Base-by-base conservation (phyloP, 2,797 vertebrate genomes). In the Sebastes kiyomatsui region DNA sequence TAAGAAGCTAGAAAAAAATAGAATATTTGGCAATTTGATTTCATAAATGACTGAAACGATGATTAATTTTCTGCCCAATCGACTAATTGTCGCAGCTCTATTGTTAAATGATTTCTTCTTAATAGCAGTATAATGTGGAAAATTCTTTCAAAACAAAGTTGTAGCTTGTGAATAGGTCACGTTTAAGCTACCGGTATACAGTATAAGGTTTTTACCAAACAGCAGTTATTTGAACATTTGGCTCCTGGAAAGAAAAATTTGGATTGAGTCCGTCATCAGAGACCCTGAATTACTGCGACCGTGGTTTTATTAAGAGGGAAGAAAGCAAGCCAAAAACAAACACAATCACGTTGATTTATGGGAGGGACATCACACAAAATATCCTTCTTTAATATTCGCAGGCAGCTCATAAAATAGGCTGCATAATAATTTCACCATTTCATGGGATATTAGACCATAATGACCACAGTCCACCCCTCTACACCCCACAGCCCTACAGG, bases 401-500 rank as follows among this genome's bases (percentile, higher is more conserved):
- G 88, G 90, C 92, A 96, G 95, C 96, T 96, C 96, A 93, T 97
- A 96, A 97, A 97, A 97, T 72, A 91, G 92, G 95, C 94, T 93
- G 96, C 95, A 96, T 97, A 96, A 98, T 98, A 97, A 98, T 97
- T 96, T 96, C 93, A 97, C 97, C 96, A 98, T 99, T 99, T 99
- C 97, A 98, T 99, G 98, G 97, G 96, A 97, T 98, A 99, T 99
- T 99, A 98, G 97, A 97, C 96, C 96, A 97, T 97, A 99, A 99
- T 98, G 97, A 98, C 96, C 96, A 96, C 97, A 97, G 97, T 97
- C 96, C 97, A 97, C 95, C 97, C 97, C 97, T 98, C 97, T 97
- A 96, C 96, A 97, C 96, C 96, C 95, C 96, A 97, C 96, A 97
- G 95, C 94, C 94, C 91, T 95, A 96, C 95, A 90, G 88, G 85